Evolutionary conservation across 2,113 vertebrate genomes (phyloP).

Genomic region (Odocoileus hemionus): DNA sequence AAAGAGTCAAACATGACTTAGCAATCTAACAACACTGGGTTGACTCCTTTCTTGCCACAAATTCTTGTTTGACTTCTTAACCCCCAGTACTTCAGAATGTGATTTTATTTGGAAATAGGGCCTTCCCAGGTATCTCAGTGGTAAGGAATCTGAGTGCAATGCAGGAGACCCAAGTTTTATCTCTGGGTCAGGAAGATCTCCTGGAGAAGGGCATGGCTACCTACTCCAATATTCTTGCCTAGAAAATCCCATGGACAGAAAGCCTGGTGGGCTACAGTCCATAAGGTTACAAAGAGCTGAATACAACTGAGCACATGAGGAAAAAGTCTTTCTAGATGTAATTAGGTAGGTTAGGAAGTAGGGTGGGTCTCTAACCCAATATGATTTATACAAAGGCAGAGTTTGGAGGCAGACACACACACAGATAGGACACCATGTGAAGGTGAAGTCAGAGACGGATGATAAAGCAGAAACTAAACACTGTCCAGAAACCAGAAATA

Average conservation of each 20-base stretch:
- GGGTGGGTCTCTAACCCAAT: not conserved
- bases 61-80: not conserved
- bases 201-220: not conserved
- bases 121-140: not conserved
- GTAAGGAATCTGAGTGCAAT: not conserved
- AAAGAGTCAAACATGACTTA: not conserved
- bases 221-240: not conserved
- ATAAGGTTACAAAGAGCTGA: not conserved
- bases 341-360: not conserved
- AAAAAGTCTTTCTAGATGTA: not conserved
- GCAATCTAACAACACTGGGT: not conserved
- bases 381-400: not conserved
- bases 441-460: not conserved
- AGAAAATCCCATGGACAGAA: not conserved
- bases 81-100: not conserved
- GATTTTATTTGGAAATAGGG: not conserved
- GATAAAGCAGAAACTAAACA: not conserved
- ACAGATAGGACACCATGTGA: not conserved
- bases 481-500: not conserved
- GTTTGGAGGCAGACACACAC: not conserved
- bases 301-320: not conserved
- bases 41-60: not conserved
- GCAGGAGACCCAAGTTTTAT: not conserved
- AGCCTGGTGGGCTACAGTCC: not conserved
- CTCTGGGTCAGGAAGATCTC: not conserved